Evolutionary conservation across 1,140 invertebrate genomes (phyloP), one percentile per base, ranked within the genome.

Genomic region (Drosophila mayri): DNA sequence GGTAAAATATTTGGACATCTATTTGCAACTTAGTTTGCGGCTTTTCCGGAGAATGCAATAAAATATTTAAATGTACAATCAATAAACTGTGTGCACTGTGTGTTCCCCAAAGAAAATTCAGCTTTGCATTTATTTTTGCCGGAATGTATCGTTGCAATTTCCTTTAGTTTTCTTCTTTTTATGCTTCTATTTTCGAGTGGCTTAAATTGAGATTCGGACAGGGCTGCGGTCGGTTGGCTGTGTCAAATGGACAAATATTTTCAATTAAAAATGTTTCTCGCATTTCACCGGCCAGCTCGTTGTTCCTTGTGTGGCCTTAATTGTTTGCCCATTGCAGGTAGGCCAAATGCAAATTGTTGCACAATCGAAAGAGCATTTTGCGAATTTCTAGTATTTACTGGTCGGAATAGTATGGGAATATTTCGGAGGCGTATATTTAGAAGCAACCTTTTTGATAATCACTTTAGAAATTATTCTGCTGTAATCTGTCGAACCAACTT

Each of bases 61-160:
- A 90, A 88, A 90, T 88, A 88, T 88, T 88, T 72, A 88, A 90
- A 88, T 88, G 80, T 38, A 68, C 77, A 84, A 90, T 88, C 84
- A 88, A 88, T 84, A 84, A 88, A 90, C 57, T 61, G 63, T 46
- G 47, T 66, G 44, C n/a, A 1, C 16, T 47, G 46, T 40, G 41
- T 16, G 18, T 38, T 38, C 63, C 49, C 74, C 63, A 54, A 58
- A 59, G 61, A 43, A 38, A 37, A 58, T 54, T 59, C 46, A 6
- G 60, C 18, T 50, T 35, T 72, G 59, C 52, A 87, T 79, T 82
- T 76, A 60, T 64, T 55, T 54, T 43, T 52, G 47, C 30, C 37
- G 38, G 46, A 43, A 54, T 66, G 40, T 20, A 49, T 32, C 52
- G 18, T 37, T 22, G 9, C 20, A 62, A 43, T 50, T 43, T 58